Percentiles rank a stretch among this genome's conserved stretches.
phyloP scores from a whole-genome alignment of 2,888 invertebrate genomes.

The Himalopsyche anomala region DNA sequence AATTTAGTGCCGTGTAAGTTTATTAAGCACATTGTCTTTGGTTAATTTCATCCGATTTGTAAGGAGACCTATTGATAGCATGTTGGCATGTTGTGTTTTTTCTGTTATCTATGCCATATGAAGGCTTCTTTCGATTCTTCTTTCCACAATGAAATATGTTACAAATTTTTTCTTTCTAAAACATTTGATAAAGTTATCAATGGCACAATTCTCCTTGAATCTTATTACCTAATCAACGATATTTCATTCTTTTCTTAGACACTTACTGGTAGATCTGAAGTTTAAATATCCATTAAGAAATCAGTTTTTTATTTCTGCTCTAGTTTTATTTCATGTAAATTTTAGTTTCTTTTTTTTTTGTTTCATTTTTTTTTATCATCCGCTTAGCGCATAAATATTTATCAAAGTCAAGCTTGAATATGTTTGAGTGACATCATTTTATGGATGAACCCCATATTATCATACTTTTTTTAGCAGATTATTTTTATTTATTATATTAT shows the following conservation, averaged over 20 bases:
- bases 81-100: slow-evolving; percentile 39
- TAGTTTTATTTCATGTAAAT: slow-evolving; percentile 38
- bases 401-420: slow-evolving; percentile 55
- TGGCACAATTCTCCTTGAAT: slow-evolving; percentile 17
- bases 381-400: slow-evolving; percentile 64
- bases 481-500: slow-evolving; percentile 46
- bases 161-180: neutral
- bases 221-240: neutral
- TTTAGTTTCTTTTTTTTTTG: slow-evolving; percentile 31
- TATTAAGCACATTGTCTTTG: slow-evolving; percentile 27
- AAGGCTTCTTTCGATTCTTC: slow-evolving; percentile 3
- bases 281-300: slow-evolving; percentile 7
- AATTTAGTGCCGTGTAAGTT: slow-evolving; percentile 42
- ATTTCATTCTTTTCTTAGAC: slow-evolving; percentile 9
- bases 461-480: slow-evolving; percentile 56
- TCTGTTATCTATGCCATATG: slow-evolving; percentile 11
- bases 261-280: neutral
- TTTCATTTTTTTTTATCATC: slow-evolving; percentile 55
- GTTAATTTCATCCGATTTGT: slow-evolving; percentile 6
- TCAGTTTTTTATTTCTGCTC: slow-evolving; percentile 21
- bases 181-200: neutral
- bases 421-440: slow-evolving; percentile 65
- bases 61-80: slow-evolving; percentile 11
- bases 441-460: slow-evolving; percentile 65
- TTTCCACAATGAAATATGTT: slow-evolving; percentile 42